Base-by-base conservation (phyloP, 2,113 vertebrate genomes). In the Cyanocitta stelleri region DNA sequence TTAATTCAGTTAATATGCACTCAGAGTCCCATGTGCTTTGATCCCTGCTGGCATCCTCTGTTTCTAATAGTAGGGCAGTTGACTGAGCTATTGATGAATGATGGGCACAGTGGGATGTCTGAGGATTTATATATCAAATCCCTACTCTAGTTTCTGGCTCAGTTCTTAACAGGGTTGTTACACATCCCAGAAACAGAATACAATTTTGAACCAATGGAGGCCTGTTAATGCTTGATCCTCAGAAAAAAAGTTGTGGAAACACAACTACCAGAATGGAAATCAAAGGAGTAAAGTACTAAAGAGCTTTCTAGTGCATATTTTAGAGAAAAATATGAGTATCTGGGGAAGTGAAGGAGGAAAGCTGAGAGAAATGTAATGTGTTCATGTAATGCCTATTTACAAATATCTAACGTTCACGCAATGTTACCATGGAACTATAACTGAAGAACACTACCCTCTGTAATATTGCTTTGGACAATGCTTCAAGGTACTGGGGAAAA, bases 1-100 rank as follows among this genome's bases (percentile, higher is more conserved):
- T 95, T 95, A 85, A 82, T 58, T 90, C 90, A 86, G 67, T 90
- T 97, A 94, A 81, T 86, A 61, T n/a, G 51, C 46, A 76, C 84
- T 91, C 59, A 41, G 43, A 76, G 37, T 89, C 74, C 69, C 81
- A 61, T 30, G 44, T 81, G 56, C 83, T 86, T 96, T 90, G 24
- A 92, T 80, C 72, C 64, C 68, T 77, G 51, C 88, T 90, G 85
- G n/a, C 48, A 71, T 74, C 73, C 93, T 89, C 69, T 76, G 2
- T 80, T 86, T 90, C 80, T 92, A 92, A 92, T 90, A 88, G 72
- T 61, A 93, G 56, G 73, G 68, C 83, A 84, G 72, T 75, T 95
- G 89, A 89, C 77, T 79, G 79, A 92, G 64, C 44, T 94, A 49
- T 72, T 90, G 88, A 61, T 89, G 76, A 95, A 64, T 89, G 90